Evolutionary conservation across 2,113 vertebrate genomes (phyloP).

Genomic region (Thamnophis sirtalis): DNA sequence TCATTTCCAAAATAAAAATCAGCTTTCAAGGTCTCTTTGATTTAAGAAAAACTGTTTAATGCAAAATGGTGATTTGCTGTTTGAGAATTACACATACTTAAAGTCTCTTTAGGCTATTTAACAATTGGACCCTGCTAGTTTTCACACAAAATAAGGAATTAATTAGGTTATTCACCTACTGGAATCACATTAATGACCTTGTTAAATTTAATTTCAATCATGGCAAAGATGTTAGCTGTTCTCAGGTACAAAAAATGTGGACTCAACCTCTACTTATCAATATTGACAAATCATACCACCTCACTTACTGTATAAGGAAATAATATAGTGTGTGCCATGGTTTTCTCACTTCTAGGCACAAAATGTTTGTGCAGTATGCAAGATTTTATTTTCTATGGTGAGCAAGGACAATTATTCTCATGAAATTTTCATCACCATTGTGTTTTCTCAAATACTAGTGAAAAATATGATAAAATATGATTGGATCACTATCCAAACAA

Average conservation of each 20-base stretch:
- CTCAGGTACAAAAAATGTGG: background rate
- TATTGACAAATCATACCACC: background rate
- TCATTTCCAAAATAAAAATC: background rate
- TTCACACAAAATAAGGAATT: background rate
- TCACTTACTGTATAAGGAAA: background rate
- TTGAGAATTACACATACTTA: background rate
- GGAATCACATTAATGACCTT: background rate
- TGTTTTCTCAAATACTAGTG: background rate
- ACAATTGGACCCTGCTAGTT: background rate
- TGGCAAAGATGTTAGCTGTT: background rate
- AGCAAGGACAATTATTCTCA: background rate
- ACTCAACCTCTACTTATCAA: background rate
- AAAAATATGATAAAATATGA: background rate
- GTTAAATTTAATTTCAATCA: background rate
- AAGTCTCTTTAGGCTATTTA: background rate
- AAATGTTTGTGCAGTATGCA: background rate
- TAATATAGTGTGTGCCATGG: background rate
- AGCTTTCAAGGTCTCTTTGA: background rate
- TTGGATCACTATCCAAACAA: too few species aligned
- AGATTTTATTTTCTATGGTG: background rate
- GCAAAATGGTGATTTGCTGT: background rate
- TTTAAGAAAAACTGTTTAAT: background rate
- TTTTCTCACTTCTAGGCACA: background rate
- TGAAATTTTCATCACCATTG: background rate
- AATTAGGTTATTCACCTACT: background rate